phyloP scores from a whole-genome alignment of 2,113 vertebrate genomes.

The Haemorhous mexicanus region DNA sequence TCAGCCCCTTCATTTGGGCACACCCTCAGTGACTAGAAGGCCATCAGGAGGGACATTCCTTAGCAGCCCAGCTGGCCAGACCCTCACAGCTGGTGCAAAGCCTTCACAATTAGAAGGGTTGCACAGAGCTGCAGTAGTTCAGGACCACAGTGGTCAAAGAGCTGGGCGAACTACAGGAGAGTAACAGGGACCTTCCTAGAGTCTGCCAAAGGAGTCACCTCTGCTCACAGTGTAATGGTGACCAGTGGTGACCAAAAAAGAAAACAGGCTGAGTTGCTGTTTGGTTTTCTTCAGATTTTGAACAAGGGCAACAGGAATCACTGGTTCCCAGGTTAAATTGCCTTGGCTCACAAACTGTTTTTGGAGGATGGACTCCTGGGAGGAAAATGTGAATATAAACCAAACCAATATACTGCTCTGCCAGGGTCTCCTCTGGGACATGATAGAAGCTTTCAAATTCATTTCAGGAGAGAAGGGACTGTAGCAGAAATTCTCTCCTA shows the following conservation, averaged over 20 bases:
- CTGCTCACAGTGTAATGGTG: not conserved
- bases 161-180: not conserved
- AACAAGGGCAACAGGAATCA: not conserved
- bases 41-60: not conserved
- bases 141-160: not conserved
- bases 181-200: not conserved
- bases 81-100: not conserved
- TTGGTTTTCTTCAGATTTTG: not conserved
- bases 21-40: fast-evolving
- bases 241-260: not conserved
- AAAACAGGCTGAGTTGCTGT: not conserved
- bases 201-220: not conserved
- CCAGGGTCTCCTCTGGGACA: not conserved
- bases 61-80: not conserved
- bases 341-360: not conserved
- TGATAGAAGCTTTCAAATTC: not conserved
- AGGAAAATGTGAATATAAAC: not conserved
- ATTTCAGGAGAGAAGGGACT: not conserved
- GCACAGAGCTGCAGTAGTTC: not conserved
- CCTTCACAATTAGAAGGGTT: not conserved
- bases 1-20: not conserved
- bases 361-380: not conserved
- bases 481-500: not conserved
- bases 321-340: not conserved
- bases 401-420: not conserved